Percentiles rank a stretch among this genome's conserved stretches.
Evolutionary conservation across 2,888 invertebrate species (phyloP).

Genomic region (Odontocerum albicorne): DNA sequence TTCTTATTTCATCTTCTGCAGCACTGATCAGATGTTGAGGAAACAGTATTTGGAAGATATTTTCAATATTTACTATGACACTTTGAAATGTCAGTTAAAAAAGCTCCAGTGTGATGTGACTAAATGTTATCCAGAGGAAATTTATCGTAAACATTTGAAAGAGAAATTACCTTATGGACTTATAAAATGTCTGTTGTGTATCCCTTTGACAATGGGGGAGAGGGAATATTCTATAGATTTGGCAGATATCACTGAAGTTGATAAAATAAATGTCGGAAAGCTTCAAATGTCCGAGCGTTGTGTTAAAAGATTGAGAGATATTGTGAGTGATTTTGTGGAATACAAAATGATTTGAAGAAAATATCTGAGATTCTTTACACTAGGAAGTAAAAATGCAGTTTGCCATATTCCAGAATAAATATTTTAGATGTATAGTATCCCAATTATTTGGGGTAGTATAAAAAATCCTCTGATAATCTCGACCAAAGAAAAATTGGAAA

Average conservation of each 20-base stretch:
- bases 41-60: background rate
- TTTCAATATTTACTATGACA: conserved; percentile 3
- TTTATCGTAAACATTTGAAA: conserved; percentile 4
- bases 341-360: background rate
- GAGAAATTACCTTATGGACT: conserved; percentile 4
- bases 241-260: background rate
- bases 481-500: no score
- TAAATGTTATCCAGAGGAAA: conserved; percentile 4
- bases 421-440: no score
- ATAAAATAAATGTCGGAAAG: background rate
- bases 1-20: conserved; percentile 5
- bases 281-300: background rate
- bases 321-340: conserved; percentile 24
- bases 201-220: background rate
- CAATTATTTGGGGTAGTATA: no score
- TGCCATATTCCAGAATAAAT: no score
- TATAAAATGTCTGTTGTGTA: background rate
- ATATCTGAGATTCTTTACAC: no score
- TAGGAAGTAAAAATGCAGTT: no score
- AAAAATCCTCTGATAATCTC: no score
- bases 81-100: background rate
- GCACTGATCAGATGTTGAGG: background rate
- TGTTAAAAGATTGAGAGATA: conserved; percentile 14
- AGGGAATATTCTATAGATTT: background rate
- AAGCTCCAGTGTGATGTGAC: conserved; percentile 5